These are phyloP conservation scores for Aspidiotus destructor DNA, from an alignment of 2,888 invertebrate genomes.

Conservation along the genomic window DNA sequence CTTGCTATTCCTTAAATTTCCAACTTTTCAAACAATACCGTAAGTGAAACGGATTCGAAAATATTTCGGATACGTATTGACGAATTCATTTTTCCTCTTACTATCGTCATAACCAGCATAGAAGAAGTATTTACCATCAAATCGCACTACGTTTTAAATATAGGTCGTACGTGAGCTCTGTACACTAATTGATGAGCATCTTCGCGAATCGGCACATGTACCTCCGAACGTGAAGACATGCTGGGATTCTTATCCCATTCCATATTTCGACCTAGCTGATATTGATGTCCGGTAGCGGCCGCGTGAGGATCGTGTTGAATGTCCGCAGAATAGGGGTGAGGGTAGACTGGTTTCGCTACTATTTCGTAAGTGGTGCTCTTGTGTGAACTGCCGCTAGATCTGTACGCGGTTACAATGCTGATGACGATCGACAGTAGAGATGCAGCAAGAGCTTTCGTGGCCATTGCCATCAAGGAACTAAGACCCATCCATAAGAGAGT, in stretches of 20 bases:
- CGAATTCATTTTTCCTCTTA: neutral
- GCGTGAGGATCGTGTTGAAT: conserved; percentile 55
- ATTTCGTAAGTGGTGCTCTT: conserved; percentile 67
- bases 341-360: conserved; percentile 69
- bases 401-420: conserved; percentile 53
- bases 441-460: conserved; percentile 75
- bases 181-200: conserved; percentile 28
- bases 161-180: conserved; percentile 29
- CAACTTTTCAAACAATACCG: too few relatives aligned
- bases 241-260: conserved; percentile 27
- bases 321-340: conserved; percentile 55
- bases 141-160: conserved; percentile 22
- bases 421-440: conserved; percentile 68
- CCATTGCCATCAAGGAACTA: conserved; percentile 64
- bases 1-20: too few relatives aligned
- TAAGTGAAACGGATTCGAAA: too few relatives aligned
- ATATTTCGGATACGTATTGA: neutral
- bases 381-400: conserved; percentile 46
- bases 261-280: conserved; percentile 25
- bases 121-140: conserved; percentile 7
- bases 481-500: conserved; percentile 63
- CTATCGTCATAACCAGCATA: neutral
- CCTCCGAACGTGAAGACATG: conserved; percentile 26
- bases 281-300: conserved; percentile 45
- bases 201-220: conserved; percentile 24